Conservation (phyloP, 2,113 vertebrate genomes). For the Nematolebias whitei region DNA sequence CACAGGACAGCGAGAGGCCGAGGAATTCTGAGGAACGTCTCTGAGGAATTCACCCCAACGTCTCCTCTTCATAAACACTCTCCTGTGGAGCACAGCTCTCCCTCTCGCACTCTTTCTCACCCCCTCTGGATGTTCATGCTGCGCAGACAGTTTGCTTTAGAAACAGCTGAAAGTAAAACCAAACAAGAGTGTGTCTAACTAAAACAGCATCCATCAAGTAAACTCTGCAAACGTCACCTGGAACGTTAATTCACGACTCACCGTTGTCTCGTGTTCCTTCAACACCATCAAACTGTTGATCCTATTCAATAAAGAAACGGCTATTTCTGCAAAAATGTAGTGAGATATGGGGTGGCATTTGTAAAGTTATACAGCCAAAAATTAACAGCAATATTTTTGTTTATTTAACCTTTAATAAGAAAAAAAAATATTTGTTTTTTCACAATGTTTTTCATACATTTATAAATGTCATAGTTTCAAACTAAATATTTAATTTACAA, state of each 20-base stretch:
- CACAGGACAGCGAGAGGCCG: slow-evolving; percentile 44
- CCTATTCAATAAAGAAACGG: too few relatives aligned
- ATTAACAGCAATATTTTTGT: too few relatives aligned
- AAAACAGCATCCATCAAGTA: slow-evolving; percentile 44
- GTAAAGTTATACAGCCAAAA: too few relatives aligned
- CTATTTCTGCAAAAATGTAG: too few relatives aligned
- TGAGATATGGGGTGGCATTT: too few relatives aligned
- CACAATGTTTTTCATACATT: too few relatives aligned
- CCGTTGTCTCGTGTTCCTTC: slow-evolving; percentile 21
- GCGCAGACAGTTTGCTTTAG: slow-evolving; percentile 23
- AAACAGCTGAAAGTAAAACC: slow-evolving; percentile 28
- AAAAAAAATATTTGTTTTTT: too few relatives aligned
- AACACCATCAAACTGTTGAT: too few relatives aligned
- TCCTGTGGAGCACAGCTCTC: slow-evolving; percentile 60
- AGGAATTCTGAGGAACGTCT: slow-evolving; percentile 74
- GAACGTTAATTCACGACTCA: slow-evolving; percentile 28
- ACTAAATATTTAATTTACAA: too few relatives aligned
- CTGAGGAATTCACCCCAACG: slow-evolving; percentile 75
- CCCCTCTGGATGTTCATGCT: background rate
- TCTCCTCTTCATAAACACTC: slow-evolving; percentile 73
- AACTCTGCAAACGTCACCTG: slow-evolving; percentile 34
- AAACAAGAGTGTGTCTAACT: slow-evolving; percentile 22
- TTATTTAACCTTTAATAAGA: too few relatives aligned
- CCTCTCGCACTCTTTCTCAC: slow-evolving; percentile 14
- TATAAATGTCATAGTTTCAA: too few relatives aligned